phyloP scores from a whole-genome alignment of 2,113 vertebrate species.

The Caretta caretta region DNA sequence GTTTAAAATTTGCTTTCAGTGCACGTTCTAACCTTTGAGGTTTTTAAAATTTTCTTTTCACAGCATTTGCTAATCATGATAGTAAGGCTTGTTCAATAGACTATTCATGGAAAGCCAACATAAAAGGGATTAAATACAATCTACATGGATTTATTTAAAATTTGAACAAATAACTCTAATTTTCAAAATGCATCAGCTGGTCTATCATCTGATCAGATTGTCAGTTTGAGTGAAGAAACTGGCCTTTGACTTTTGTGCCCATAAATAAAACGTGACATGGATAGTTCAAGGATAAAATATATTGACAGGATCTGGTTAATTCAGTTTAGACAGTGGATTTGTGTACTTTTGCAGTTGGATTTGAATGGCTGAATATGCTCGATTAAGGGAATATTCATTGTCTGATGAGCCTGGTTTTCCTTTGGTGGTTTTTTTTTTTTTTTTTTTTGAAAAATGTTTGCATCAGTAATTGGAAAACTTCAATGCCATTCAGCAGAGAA shows the following conservation, averaged over 20 bases:
- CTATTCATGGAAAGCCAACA: slow-evolving; percentile 17
- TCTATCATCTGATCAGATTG: neutral
- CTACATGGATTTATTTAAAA: neutral
- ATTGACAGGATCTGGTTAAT: slow-evolving; percentile 18
- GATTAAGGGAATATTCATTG: neutral
- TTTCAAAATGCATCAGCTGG: neutral
- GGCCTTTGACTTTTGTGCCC: neutral
- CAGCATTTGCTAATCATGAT: neutral
- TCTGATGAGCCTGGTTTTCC: neutral
- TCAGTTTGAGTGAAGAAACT: neutral
- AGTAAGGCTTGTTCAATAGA: neutral
- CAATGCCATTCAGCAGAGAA: neutral
- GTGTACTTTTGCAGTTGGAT: neutral
- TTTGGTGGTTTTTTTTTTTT: neutral
- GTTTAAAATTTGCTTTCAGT: slow-evolving; percentile 9
- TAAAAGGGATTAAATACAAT: neutral
- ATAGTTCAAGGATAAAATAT: slow-evolving; percentile 19
- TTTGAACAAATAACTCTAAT: neutral
- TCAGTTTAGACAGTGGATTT: neutral
- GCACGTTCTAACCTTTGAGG: neutral
- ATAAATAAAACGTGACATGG: neutral
- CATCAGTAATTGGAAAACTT: neutral
- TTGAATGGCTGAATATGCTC: neutral
- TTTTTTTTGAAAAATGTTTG: neutral
- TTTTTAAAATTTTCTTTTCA: neutral